A percentile compares a stretch with the other conserved stretches of the same genome.
phyloP scores from a whole-genome alignment of 1,140 invertebrate genomes.

The Heliconius hewitsoni region DNA sequence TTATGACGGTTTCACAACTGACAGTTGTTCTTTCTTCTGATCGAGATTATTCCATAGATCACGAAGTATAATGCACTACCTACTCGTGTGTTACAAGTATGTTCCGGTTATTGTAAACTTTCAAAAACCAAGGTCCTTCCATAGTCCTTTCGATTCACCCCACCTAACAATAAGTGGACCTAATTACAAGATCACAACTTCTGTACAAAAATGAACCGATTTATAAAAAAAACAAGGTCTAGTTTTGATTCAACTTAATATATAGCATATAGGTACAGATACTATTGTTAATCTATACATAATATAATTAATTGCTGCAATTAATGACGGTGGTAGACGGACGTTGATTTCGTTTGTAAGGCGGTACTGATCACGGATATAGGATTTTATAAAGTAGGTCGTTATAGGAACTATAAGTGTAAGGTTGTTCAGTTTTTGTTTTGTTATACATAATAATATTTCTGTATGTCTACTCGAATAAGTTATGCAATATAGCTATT shows the following conservation, averaged over 20 bases:
- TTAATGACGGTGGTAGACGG: conserved; percentile 39
- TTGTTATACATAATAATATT: background rate
- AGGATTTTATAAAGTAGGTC: conserved; percentile 37
- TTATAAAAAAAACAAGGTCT: conserved; percentile 16
- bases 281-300: conserved; percentile 40
- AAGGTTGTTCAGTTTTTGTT: background rate
- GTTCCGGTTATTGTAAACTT: conserved; percentile 68
- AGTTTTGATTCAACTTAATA: conserved; percentile 11
- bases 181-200: conserved; percentile 40
- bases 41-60: conserved; percentile 29
- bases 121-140: conserved; percentile 67
- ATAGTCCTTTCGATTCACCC: conserved; percentile 54
- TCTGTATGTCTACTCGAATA: too few relatives aligned
- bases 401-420: conserved; percentile 1
- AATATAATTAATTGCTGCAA: conserved; percentile 47
- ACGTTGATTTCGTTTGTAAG: conserved; percentile 50
- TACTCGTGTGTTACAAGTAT: conserved; percentile 36
- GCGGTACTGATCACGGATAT: conserved; percentile 52
- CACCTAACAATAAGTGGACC: conserved; percentile 49
- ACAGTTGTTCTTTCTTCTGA: conserved; percentile 13
- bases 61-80: conserved; percentile 24
- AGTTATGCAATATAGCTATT: too few relatives aligned
- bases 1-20: background rate
- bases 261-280: conserved; percentile 3
- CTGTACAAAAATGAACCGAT: conserved; percentile 16